Evolutionary conservation across 2,888 invertebrate genomes (phyloP).

Genomic region (Idaea aversata): DNA sequence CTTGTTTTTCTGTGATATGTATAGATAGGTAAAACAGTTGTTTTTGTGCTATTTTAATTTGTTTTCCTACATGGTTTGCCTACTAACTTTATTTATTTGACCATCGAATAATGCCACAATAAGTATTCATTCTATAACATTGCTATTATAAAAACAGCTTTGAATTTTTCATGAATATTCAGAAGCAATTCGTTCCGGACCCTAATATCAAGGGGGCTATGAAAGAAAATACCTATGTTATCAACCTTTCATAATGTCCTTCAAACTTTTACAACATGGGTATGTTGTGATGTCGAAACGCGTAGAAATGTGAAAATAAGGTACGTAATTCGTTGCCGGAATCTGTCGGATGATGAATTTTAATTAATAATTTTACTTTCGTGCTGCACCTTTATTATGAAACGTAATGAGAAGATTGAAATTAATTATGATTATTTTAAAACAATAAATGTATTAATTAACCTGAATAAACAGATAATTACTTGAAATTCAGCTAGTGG

Average conservation of each 20-base stretch:
- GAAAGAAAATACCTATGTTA: background rate
- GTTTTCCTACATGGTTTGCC: too few relatives aligned
- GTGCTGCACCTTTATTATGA: background rate
- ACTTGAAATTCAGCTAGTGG: too few relatives aligned
- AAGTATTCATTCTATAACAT: background rate
- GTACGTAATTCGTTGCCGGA: background rate
- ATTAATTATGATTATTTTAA: background rate
- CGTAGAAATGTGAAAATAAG: background rate
- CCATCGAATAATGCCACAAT: background rate
- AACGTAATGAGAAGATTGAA: background rate
- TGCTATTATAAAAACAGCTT: background rate
- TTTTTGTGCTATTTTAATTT: too few relatives aligned
- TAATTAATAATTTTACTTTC: background rate
- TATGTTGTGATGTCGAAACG: too few relatives aligned
- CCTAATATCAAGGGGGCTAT: background rate
- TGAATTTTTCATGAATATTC: background rate
- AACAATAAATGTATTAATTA: background rate
- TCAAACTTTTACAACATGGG: background rate
- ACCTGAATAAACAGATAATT: background rate
- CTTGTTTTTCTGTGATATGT: too few relatives aligned
- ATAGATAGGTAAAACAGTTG: too few relatives aligned
- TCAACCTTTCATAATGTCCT: background rate
- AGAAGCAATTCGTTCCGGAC: background rate
- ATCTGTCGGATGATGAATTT: background rate
- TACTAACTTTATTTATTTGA: background rate